Percentiles rank a stretch among this genome's conserved stretches.
phyloP scores from a whole-genome alignment of 2,888 invertebrate genomes.

The Esperia sulphurella region DNA sequence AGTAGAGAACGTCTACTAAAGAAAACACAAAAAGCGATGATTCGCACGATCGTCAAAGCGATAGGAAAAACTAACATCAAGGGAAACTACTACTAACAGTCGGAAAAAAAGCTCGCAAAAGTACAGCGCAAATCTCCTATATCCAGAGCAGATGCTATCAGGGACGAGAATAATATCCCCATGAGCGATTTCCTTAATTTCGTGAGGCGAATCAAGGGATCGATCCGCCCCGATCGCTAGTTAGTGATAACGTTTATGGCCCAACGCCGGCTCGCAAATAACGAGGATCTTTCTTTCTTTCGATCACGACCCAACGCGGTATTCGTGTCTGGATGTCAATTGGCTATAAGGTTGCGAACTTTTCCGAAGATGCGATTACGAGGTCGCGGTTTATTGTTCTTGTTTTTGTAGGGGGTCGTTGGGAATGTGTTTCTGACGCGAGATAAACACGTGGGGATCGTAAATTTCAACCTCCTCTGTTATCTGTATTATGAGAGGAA shows the following conservation, averaged over 20 bases:
- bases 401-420: constrained; percentile 39
- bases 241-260: constrained; percentile 73
- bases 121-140: constrained; percentile 51
- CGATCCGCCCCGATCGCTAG: constrained; percentile 75
- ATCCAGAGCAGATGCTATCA: constrained; percentile 52
- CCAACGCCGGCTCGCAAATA: constrained; percentile 61
- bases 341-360: constrained; percentile 44
- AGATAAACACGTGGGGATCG: constrained; percentile 35
- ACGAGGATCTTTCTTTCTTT: constrained; percentile 53
- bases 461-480: constrained; percentile 18
- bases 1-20: no score
- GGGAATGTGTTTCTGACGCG: constrained; percentile 42
- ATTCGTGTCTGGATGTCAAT: constrained; percentile 73
- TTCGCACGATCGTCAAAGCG: constrained; percentile 5
- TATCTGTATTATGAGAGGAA: constrained; percentile 9
- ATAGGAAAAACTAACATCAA: constrained; percentile 4
- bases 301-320: constrained; percentile 64
- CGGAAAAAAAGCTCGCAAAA: constrained; percentile 38
- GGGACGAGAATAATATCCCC: constrained; percentile 72
- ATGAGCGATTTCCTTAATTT: constrained; percentile 80
- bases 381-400: constrained; percentile 38
- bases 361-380: constrained; percentile 27
- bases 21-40: not conserved
- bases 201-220: constrained; percentile 73
- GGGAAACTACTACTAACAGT: constrained; percentile 16